These are phyloP conservation scores for Xestoiulus laeticollis DNA, from an alignment of 2,888 invertebrate genomes.

Conservation along the genomic window DNA sequence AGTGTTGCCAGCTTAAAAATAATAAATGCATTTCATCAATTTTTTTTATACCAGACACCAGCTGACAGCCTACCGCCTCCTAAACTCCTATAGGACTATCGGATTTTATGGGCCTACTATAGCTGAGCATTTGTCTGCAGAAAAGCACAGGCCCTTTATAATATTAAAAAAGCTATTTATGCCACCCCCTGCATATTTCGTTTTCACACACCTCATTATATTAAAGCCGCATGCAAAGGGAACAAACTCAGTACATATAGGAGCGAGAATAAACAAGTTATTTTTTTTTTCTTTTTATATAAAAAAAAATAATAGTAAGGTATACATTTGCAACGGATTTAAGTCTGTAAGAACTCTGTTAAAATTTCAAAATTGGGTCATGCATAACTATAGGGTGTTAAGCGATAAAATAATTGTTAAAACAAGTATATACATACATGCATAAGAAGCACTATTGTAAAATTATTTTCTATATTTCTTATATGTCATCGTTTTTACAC, in stretches of 20 bases:
- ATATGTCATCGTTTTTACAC: no score
- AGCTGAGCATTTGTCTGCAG: neutral
- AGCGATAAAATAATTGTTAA: no score
- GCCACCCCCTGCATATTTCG: constrained; percentile 44
- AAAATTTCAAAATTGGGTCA: neutral
- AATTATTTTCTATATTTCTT: no score
- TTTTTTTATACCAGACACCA: constrained; percentile 42
- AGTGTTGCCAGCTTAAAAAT: constrained; percentile 54
- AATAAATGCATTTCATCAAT: constrained; percentile 55
- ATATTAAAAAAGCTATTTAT: constrained; percentile 14
- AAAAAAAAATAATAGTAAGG: neutral
- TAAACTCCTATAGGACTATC: neutral
- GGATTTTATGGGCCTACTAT: neutral
- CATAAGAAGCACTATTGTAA: no score
- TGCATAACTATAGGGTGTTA: no score
- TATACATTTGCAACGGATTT: neutral
- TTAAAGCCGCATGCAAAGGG: neutral
- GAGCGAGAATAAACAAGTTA: neutral
- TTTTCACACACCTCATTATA: constrained; percentile 47
- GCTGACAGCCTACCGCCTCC: constrained; percentile 38
- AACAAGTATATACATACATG: no score
- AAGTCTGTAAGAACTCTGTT: neutral
- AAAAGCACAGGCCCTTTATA: neutral
- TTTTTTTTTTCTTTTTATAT: neutral
- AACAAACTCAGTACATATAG: neutral